phyloP scores from a whole-genome alignment of 2,888 invertebrate species.

The Epirrhoe tristata region DNA sequence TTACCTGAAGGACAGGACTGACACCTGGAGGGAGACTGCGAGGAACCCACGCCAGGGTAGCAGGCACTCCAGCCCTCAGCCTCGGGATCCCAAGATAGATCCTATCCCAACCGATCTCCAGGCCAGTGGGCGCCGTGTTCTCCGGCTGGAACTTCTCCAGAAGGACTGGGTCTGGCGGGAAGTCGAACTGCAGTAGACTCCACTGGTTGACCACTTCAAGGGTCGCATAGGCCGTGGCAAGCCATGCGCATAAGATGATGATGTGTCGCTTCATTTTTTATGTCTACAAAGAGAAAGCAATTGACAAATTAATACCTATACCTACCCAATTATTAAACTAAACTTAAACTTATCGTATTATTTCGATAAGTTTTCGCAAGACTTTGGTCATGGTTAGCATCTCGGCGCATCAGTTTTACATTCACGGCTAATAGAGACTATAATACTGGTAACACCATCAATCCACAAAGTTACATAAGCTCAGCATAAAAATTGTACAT shows the following conservation, averaged over 20 bases:
- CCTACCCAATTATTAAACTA: too few relatives aligned
- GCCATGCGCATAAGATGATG: constrained; percentile 60
- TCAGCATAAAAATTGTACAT: too few relatives aligned
- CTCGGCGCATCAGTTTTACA: too few relatives aligned
- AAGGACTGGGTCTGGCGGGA: constrained; percentile 86
- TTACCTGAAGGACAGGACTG: constrained; percentile 88
- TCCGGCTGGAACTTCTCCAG: constrained; percentile 88
- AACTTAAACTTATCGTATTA: too few relatives aligned
- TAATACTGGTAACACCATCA: too few relatives aligned
- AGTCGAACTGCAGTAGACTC: constrained; percentile 88
- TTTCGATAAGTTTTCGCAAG: too few relatives aligned
- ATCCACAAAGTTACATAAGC: too few relatives aligned
- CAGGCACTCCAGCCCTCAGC: constrained; percentile 90
- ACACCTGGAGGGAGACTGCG: constrained; percentile 87
- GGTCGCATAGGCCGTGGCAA: constrained; percentile 70
- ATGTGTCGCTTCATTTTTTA: constrained; percentile 58
- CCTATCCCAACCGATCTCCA: constrained; percentile 89
- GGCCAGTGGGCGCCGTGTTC: constrained; percentile 91
- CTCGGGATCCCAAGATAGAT: constrained; percentile 92
- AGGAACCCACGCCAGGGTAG: constrained; percentile 89
- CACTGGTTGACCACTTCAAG: constrained; percentile 89
- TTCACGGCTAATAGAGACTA: too few relatives aligned
- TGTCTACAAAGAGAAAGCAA: constrained; percentile 39
- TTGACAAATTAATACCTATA: too few relatives aligned
- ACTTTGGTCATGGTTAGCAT: too few relatives aligned